These are phyloP conservation scores for Ranitomeya variabilis DNA, from an alignment of 2,113 vertebrate genomes.

Conservation along the genomic window DNA sequence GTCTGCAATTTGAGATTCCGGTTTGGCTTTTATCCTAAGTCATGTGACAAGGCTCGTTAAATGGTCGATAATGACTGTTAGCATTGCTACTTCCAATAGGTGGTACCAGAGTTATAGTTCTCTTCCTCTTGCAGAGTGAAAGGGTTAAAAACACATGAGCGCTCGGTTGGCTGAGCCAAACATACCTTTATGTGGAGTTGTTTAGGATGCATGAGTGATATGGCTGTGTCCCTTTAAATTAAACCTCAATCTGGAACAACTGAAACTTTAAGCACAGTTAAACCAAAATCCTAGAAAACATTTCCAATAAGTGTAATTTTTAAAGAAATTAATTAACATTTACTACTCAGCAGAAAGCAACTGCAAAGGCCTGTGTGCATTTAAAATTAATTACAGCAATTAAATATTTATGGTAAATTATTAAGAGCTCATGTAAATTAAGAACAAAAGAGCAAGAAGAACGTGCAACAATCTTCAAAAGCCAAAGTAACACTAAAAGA, in stretches of 20 bases:
- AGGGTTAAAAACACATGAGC: too few relatives aligned
- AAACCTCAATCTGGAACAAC: background rate
- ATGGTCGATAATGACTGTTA: too few relatives aligned
- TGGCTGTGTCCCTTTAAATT: background rate
- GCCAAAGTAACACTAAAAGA: background rate
- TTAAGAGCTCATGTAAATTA: background rate
- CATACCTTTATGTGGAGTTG: too few relatives aligned
- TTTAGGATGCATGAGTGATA: too few relatives aligned
- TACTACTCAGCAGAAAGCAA: background rate
- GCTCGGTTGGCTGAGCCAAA: too few relatives aligned
- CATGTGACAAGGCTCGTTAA: too few relatives aligned
- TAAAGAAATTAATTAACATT: slow-evolving; percentile 28
- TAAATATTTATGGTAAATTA: background rate
- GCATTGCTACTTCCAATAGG: too few relatives aligned
- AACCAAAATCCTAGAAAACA: background rate
- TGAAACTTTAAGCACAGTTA: background rate
- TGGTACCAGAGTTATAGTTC: too few relatives aligned
- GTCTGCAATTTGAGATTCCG: too few relatives aligned
- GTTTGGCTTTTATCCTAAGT: too few relatives aligned
- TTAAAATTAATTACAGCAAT: background rate
- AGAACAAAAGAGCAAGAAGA: background rate
- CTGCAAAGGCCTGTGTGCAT: slow-evolving; percentile 62
- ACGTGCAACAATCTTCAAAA: background rate
- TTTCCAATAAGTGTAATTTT: background rate
- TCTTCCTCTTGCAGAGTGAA: too few relatives aligned